These are phyloP conservation scores for Ceramica pisi DNA, from an alignment of 2,888 invertebrate genomes.

Conservation along the genomic window DNA sequence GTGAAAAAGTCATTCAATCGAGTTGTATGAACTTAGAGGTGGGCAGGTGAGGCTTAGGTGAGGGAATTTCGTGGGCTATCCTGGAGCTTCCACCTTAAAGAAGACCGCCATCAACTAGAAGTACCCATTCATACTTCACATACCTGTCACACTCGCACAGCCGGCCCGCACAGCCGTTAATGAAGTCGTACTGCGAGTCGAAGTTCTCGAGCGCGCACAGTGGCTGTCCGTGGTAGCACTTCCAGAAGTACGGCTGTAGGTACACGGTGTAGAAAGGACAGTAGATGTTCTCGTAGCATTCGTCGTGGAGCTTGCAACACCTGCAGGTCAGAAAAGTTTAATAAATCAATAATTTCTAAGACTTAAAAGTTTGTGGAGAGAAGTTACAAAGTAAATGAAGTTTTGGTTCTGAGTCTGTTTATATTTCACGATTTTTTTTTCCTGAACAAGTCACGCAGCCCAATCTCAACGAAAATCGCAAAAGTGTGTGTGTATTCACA, in stretches of 20 bases:
- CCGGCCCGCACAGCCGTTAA: constrained; percentile 93
- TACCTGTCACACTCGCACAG: constrained; percentile 96
- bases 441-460: too few relatives aligned
- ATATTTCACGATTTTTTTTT: too few relatives aligned
- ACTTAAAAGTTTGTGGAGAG: background rate
- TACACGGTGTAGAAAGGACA: constrained; percentile 96
- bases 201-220: constrained; percentile 93
- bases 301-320: constrained; percentile 96
- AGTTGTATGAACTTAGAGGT: too few relatives aligned
- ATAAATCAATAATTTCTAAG: too few relatives aligned
- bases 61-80: too few relatives aligned
- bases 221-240: constrained; percentile 94
- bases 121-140: background rate
- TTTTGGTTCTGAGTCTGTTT: too few relatives aligned
- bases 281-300: constrained; percentile 95
- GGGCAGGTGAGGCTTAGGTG: too few relatives aligned
- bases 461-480: too few relatives aligned
- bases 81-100: too few relatives aligned
- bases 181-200: constrained; percentile 75
- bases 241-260: constrained; percentile 97
- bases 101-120: background rate
- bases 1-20: too few relatives aligned
- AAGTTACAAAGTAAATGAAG: background rate
- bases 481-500: too few relatives aligned
- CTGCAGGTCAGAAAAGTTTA: constrained; percentile 78